phyloP scores from a whole-genome alignment of 2,113 vertebrate species.

The Mormoops blainvillei region DNA sequence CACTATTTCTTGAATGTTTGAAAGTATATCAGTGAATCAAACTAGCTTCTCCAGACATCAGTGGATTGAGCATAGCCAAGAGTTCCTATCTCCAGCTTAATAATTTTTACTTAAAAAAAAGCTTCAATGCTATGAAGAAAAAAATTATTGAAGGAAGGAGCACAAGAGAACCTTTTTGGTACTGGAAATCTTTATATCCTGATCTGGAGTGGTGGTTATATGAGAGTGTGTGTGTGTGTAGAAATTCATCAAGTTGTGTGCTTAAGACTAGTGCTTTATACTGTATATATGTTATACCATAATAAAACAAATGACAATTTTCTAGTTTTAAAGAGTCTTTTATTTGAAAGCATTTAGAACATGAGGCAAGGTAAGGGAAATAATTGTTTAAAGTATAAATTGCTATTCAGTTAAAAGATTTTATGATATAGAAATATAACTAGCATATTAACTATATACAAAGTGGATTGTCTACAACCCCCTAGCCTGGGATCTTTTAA shows the following conservation, averaged over 20 bases:
- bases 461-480: not conserved
- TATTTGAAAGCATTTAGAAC: slow-evolving; percentile 30
- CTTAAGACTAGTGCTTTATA: not conserved
- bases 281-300: not conserved
- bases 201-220: not conserved
- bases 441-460: not conserved
- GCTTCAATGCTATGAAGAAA: not conserved
- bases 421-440: not conserved
- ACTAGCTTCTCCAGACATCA: not conserved
- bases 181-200: not conserved
- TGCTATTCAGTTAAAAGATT: not conserved
- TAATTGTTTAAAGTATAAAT: not conserved
- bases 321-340: slow-evolving; percentile 4
- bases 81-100: not conserved
- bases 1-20: slow-evolving; percentile 8
- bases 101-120: not conserved
- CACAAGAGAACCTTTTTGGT: not conserved
- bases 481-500: not conserved
- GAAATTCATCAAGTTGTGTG: not conserved
- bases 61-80: not conserved
- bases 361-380: slow-evolving; percentile 19
- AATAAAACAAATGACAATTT: slow-evolving; percentile 24
- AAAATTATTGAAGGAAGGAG: not conserved
- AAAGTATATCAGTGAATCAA: not conserved
- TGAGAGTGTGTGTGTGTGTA: not conserved